Conservation (phyloP, 1,140 invertebrate species). For the Magallana gigas region DNA sequence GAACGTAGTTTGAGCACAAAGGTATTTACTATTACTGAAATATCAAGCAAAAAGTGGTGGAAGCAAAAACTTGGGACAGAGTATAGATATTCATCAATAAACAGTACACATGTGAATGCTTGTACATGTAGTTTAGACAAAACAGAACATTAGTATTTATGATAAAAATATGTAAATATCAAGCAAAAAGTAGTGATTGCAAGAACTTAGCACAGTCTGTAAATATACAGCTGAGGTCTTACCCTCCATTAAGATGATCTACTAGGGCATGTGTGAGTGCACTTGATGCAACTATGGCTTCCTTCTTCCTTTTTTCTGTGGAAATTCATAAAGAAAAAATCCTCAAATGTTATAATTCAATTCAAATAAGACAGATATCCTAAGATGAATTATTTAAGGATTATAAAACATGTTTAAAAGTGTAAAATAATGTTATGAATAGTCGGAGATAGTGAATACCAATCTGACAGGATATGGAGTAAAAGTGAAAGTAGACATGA, state of each 20-base stretch:
- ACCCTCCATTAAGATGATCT: constrained; percentile 98
- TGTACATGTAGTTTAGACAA: too few species aligned
- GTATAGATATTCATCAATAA: too few species aligned
- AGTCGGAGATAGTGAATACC: background rate
- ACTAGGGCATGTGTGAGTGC: constrained; percentile 95
- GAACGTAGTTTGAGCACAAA: too few species aligned
- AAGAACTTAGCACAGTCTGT: background rate
- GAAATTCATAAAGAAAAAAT: constrained; percentile 54
- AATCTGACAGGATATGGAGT: background rate
- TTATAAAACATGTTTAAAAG: background rate
- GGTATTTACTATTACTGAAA: too few species aligned
- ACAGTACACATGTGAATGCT: too few species aligned
- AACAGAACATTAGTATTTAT: too few species aligned
- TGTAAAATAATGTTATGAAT: background rate
- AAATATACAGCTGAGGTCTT: constrained; percentile 71
- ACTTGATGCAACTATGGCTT: constrained; percentile 94
- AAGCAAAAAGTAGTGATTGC: too few species aligned
- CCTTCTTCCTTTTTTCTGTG: constrained; percentile 93
- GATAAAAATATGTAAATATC: too few species aligned
- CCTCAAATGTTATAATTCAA: too few species aligned
- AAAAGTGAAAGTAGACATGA: background rate
- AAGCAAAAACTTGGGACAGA: too few species aligned
- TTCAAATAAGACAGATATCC: background rate
- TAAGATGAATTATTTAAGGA: background rate
- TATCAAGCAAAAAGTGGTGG: too few species aligned